These are phyloP conservation scores for Diceros bicornis DNA, from an alignment of 2,797 vertebrate species.

Conservation along the genomic window DNA sequence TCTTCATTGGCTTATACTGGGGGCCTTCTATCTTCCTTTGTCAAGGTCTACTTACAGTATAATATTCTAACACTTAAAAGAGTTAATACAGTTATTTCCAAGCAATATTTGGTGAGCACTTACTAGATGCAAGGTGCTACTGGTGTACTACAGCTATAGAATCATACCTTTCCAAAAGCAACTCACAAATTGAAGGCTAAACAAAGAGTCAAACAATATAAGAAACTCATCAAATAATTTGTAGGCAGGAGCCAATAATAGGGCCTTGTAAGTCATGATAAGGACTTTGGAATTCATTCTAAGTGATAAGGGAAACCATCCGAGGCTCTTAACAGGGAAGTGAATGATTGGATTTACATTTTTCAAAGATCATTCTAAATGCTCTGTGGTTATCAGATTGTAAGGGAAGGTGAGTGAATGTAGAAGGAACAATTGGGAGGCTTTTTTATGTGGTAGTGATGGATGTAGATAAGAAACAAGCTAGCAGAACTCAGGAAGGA, in stretches of 20 bases:
- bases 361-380: background rate
- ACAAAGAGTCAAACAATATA: background rate
- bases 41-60: background rate
- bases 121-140: background rate
- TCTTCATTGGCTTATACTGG: background rate
- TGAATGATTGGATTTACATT: background rate
- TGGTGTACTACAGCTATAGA: background rate
- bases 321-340: background rate
- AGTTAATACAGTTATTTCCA: background rate
- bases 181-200: background rate
- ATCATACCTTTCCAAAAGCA: background rate
- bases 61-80: background rate
- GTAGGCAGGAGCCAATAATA: background rate
- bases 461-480: background rate
- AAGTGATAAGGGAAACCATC: background rate
- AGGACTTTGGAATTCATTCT: background rate
- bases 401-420: background rate
- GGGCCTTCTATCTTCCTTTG: background rate
- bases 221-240: background rate
- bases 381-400: background rate
- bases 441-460: background rate
- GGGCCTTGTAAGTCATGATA: background rate
- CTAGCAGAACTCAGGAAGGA: background rate
- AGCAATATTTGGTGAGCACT: background rate
- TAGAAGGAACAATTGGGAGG: background rate